Conservation (phyloP, 2,888 invertebrate genomes). For the Idaea biselata region DNA sequence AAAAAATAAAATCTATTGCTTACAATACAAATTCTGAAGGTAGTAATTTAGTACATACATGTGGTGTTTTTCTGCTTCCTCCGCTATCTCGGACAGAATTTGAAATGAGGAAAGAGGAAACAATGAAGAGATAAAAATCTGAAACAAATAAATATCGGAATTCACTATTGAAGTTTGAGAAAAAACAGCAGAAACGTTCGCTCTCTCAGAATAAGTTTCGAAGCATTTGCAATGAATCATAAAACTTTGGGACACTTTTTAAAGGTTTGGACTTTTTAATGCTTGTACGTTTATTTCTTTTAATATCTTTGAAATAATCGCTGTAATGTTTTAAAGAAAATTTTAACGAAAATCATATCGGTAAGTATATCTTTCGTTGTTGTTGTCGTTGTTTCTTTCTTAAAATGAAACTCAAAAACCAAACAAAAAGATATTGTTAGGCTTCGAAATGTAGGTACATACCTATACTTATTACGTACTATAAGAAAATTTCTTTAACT, state of each 20-base stretch:
- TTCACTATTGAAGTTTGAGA: slow-evolving; percentile 12
- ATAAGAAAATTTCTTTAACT: too few relatives aligned
- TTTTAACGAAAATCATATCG: background rate
- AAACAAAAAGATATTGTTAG: too few relatives aligned
- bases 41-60: slow-evolving; percentile 12
- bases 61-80: slow-evolving; percentile 11
- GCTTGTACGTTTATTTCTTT: background rate
- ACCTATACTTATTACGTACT: too few relatives aligned
- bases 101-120: slow-evolving; percentile 91
- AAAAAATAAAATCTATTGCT: too few relatives aligned
- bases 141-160: slow-evolving; percentile 63
- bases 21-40: background rate
- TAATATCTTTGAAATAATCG: background rate
- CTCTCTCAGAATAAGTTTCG: slow-evolving; percentile 7
- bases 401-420: too few relatives aligned
- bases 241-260: background rate
- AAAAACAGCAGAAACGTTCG: background rate
- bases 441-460: too few relatives aligned
- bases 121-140: slow-evolving; percentile 95
- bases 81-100: slow-evolving; percentile 88
- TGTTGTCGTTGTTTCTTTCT: too few relatives aligned
- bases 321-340: background rate
- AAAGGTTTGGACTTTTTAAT: background rate
- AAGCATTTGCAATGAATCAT: background rate
- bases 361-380: too few relatives aligned